Conservation (phyloP, 1,140 invertebrate species). For the Leptinotarsa undecemlineata region DNA sequence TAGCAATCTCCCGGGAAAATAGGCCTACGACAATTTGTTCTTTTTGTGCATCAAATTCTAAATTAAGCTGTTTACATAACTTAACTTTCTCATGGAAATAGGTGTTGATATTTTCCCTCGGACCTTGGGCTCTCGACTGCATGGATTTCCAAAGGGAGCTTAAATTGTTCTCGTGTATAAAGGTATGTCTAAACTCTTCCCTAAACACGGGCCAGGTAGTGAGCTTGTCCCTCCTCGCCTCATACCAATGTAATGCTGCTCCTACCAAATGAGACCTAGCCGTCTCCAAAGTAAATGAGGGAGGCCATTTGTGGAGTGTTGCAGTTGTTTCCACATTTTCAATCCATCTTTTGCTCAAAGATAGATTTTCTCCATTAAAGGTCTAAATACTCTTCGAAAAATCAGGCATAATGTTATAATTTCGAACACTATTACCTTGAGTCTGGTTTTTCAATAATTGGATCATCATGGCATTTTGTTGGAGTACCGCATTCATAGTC, state of each 20-base stretch:
- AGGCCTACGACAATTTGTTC: constrained; percentile 36
- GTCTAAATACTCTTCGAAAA: neutral
- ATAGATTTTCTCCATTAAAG: neutral
- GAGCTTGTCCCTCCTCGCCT: constrained; percentile 16
- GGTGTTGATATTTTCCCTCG: constrained; percentile 31
- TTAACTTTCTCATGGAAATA: constrained; percentile 40
- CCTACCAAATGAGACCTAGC: constrained; percentile 23
- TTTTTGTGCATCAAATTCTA: constrained; percentile 33
- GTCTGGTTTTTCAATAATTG: neutral
- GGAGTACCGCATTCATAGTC: constrained; percentile 10
- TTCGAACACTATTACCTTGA: constrained; percentile 3
- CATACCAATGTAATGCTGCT: constrained; percentile 22
- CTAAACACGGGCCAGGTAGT: constrained; percentile 30
- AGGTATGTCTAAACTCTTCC: constrained; percentile 33
- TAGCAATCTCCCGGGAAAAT: constrained; percentile 27
- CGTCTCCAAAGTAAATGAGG: constrained; percentile 21
- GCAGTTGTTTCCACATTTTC: neutral
- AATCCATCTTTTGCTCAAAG: neutral
- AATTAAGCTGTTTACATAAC: constrained; percentile 32
- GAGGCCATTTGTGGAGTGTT: constrained; percentile 24
- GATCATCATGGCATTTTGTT: constrained; percentile 3
- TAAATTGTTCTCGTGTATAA: constrained; percentile 31
- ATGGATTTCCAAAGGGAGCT: constrained; percentile 34
- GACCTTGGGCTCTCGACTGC: constrained; percentile 32
- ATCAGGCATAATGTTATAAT: constrained; percentile 16